Base-by-base conservation (phyloP, 2,888 invertebrate genomes). In the Silvanus unidentatus region DNA sequence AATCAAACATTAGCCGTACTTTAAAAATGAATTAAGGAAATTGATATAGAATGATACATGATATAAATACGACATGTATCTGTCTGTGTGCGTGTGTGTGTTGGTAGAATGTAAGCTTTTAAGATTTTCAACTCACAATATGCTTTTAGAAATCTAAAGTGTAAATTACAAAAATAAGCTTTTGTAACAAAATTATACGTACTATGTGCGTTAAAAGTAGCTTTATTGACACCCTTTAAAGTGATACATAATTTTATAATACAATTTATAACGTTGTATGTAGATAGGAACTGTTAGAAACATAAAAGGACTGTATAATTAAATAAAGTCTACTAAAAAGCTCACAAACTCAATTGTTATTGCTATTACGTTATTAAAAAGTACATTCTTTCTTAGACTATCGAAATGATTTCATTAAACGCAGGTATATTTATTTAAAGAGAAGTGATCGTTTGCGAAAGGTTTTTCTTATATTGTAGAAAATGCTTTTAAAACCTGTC, bases 201-300 rank as follows among this genome's bases (percentile, higher is more conserved):
- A 55, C 41, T 27, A 40, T 29, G 42, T 49, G 60, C 54, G 56
- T 60, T 59, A 63, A 65, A 63, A 64, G 64, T 63, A 57, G 59
- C 59, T 58, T 64, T 66, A 65, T 59, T 54, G 60, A 57, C 64
- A 59, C 62, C 65, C 63, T 64, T 62, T 65, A 58, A 62, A 64
- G 62, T 60, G 58, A 57, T 55, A 62, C 57, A 53, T 65, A 66
- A 67, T 66, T 64, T 64, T 59, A 65, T 67, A 66, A 66, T 62
- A 63, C 52, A 64, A 62, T 65, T 62, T 63, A 64, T 60, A 55
- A 12, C 58, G 63, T 63, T 64, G 60, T 61, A 63, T 62, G 62
- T 60, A 63, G 64, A 60, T 60, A 58, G 62, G 55, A 60, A 65
- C 58, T 64, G 60, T 57, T 60, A 52, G 32, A 52, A 53, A 61